A percentile compares a stretch with the other conserved stretches of the same genome.
Conservation (phyloP, 2,888 invertebrate genomes). For the Taenaris catops region DNA sequence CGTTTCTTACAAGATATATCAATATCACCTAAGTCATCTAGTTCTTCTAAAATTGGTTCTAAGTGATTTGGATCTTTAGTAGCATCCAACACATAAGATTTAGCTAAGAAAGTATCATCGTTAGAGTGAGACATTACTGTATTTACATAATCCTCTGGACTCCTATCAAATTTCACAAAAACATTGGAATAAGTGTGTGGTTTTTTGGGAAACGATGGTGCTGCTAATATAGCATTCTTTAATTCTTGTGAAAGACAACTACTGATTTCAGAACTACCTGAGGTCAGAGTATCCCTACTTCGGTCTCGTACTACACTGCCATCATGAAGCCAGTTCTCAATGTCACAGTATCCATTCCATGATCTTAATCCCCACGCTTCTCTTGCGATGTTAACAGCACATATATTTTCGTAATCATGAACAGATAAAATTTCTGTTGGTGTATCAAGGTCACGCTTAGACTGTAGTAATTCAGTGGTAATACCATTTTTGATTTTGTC, state of each 20-base stretch:
- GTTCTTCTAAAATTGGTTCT: slow-evolving; percentile 78
- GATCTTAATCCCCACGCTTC: slow-evolving; percentile 83
- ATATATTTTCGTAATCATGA: slow-evolving; percentile 84
- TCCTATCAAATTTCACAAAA: slow-evolving; percentile 64
- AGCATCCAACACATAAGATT: slow-evolving; percentile 74
- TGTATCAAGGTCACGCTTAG: slow-evolving; percentile 71
- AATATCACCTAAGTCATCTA: slow-evolving; percentile 74
- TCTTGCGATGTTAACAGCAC: slow-evolving; percentile 82
- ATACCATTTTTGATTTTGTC: slow-evolving; percentile 58
- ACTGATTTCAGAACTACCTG: slow-evolving; percentile 78
- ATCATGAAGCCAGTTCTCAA: slow-evolving; percentile 82
- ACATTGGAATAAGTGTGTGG: slow-evolving; percentile 69
- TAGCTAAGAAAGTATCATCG: slow-evolving; percentile 74
- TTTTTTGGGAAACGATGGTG: slow-evolving; percentile 66
- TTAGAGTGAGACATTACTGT: slow-evolving; percentile 68
- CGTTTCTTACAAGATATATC: slow-evolving; percentile 57
- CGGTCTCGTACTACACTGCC: slow-evolving; percentile 81
- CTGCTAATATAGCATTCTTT: slow-evolving; percentile 60
- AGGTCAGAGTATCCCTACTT: slow-evolving; percentile 77
- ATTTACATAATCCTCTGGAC: slow-evolving; percentile 74
- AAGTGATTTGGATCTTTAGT: slow-evolving; percentile 74
- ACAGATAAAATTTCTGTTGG: slow-evolving; percentile 81
- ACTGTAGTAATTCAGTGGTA: slow-evolving; percentile 44
- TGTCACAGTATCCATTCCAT: slow-evolving; percentile 83
- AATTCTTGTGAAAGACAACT: slow-evolving; percentile 69